phyloP scores from a whole-genome alignment of 2,888 invertebrate genomes.

The Tipula helvola region DNA sequence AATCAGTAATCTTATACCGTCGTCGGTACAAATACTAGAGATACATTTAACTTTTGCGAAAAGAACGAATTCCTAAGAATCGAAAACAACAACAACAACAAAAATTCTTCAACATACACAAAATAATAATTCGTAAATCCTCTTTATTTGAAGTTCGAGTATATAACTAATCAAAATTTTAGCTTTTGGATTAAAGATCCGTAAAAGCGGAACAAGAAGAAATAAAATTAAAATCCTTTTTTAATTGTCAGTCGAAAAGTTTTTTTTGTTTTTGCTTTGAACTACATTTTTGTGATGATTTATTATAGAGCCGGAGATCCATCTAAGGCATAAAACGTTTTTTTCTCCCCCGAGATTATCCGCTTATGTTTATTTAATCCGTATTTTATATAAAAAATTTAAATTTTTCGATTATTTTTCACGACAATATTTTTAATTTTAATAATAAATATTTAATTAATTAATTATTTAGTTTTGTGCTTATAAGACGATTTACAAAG shows the following conservation, averaged over 20 bases:
- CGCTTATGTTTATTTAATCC: background rate
- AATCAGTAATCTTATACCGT: background rate
- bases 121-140: background rate
- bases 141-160: background rate
- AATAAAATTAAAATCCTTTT: background rate
- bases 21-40: background rate
- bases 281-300: background rate
- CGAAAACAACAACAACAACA: background rate
- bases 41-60: background rate
- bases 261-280: background rate
- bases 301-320: background rate
- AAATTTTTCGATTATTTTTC: background rate
- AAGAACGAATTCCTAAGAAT: background rate
- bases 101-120: background rate
- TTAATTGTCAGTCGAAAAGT: background rate
- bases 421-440: background rate
- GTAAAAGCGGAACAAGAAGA: background rate
- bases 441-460: background rate
- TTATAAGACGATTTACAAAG: background rate
- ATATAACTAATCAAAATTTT: background rate
- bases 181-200: background rate
- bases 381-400: background rate
- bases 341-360: background rate
- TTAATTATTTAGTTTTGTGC: background rate
- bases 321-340: background rate